phyloP scores from a whole-genome alignment of 2,113 vertebrate species.

The Paraplagusia blochii region DNA sequence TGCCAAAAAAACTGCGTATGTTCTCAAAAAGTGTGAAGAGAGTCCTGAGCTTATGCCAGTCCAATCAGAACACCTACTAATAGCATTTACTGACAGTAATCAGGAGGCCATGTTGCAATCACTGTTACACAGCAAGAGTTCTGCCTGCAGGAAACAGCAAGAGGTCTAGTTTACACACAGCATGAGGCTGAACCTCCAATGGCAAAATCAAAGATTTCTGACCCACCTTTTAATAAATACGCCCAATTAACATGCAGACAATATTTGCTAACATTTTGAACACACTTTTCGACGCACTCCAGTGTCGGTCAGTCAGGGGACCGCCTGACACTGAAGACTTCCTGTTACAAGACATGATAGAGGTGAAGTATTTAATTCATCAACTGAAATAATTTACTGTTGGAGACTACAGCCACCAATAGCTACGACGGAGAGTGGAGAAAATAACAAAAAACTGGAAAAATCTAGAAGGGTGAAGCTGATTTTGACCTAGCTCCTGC shows the following conservation, averaged over 20 bases:
- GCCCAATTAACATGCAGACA: constrained; percentile 64
- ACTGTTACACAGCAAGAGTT: constrained; percentile 70
- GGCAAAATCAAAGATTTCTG: constrained; percentile 71
- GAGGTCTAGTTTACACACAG: constrained; percentile 60
- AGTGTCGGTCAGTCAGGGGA: constrained; percentile 33
- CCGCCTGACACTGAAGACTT: constrained; percentile 18
- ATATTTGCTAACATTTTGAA: constrained; percentile 61
- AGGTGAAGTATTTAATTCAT: too few relatives aligned
- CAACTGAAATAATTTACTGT: too few relatives aligned
- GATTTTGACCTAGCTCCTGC: too few relatives aligned
- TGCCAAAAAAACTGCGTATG: constrained; percentile 64
- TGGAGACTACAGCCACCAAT: too few relatives aligned
- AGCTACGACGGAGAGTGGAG: too few relatives aligned
- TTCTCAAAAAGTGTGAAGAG: constrained; percentile 63
- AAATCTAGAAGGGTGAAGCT: too few relatives aligned
- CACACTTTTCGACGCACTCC: constrained; percentile 37
- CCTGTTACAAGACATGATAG: neutral
- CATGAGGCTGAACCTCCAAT: constrained; percentile 52
- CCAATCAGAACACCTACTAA: constrained; percentile 69
- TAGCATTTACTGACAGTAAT: constrained; percentile 73
- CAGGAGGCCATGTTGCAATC: constrained; percentile 76
- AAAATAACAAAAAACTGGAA: too few relatives aligned
- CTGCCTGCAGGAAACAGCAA: constrained; percentile 63
- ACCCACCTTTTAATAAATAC: constrained; percentile 70
- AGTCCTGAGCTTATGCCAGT: constrained; percentile 57